Evolutionary conservation across 2,888 invertebrate genomes (phyloP).

Genomic region (Autographa gamma): DNA sequence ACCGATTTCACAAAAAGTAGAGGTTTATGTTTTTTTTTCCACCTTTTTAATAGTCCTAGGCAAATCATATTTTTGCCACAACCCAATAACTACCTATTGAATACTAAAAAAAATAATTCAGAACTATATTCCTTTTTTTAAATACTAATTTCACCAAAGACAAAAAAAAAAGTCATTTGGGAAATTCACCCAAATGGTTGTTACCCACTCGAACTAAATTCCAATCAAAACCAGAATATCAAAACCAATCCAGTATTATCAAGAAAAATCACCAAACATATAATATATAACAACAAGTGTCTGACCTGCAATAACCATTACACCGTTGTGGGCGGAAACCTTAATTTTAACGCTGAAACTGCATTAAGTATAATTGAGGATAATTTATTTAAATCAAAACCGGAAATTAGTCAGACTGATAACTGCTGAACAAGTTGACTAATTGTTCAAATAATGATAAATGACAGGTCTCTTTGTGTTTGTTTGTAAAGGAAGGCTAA

Average conservation of each 20-base stretch:
- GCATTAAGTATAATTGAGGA: constrained; percentile 18
- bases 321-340: constrained; percentile 29
- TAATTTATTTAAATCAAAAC: constrained; percentile 36
- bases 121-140: no score
- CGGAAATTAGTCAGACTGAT: constrained; percentile 38
- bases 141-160: no score
- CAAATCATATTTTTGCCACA: no score
- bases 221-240: constrained; percentile 26
- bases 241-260: constrained; percentile 27
- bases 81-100: no score
- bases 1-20: no score
- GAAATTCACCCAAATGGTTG: no score
- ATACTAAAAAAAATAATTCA: no score
- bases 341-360: constrained; percentile 34
- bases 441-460: not conserved
- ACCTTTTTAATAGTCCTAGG: no score
- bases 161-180: no score
- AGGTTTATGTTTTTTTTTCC: no score
- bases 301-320: constrained; percentile 21
- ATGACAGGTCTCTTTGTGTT: not conserved
- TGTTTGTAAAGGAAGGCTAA: no score
- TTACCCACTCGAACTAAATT: not conserved
- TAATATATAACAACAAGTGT: constrained; percentile 19
- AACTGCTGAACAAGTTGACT: not conserved
- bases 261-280: constrained; percentile 32